A percentile compares a stretch with the other conserved stretches of the same genome.
phyloP scores from a whole-genome alignment of 2,888 invertebrate species.

The Caenorhabditis doughertyi region DNA sequence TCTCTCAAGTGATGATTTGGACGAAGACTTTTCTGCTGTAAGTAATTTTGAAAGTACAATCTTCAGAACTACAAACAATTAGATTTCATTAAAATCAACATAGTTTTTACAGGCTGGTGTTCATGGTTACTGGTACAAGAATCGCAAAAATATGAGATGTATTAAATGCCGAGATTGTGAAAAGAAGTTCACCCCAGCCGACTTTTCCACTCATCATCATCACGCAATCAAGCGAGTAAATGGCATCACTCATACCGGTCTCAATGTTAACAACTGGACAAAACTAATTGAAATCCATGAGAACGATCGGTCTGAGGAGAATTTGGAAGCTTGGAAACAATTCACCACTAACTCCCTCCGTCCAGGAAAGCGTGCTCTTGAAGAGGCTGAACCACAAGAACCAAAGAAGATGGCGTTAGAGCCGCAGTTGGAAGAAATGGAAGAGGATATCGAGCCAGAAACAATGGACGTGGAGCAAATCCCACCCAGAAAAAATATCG shows the following conservation, averaged over 20 bases:
- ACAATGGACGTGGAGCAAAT: too few species aligned
- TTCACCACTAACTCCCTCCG: neutral
- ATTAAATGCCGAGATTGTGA: constrained; percentile 32
- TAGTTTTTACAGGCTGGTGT: constrained; percentile 19
- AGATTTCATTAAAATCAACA: neutral
- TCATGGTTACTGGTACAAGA: constrained; percentile 43
- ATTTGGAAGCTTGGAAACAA: constrained; percentile 14
- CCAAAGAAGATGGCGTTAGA: neutral
- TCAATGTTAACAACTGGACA: neutral
- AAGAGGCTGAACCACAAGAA: constrained; percentile 14
- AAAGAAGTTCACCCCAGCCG: constrained; percentile 32
- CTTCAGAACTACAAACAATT: neutral
- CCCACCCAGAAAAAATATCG: too few species aligned
- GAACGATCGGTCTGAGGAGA: neutral
- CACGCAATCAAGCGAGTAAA: neutral
- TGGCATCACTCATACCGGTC: constrained; percentile 8
- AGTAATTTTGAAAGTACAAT: neutral
- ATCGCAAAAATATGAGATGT: constrained; percentile 34
- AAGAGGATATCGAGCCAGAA: neutral
- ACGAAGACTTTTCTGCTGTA: constrained; percentile 33
- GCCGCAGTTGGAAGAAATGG: neutral
- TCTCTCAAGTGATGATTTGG: constrained; percentile 10
- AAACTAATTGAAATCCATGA: constrained; percentile 2
- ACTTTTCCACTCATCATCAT: constrained; percentile 40
- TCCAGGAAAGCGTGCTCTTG: constrained; percentile 22